These are phyloP conservation scores for Polyommatus icarus DNA, from an alignment of 2,888 invertebrate species.

Conservation along the genomic window DNA sequence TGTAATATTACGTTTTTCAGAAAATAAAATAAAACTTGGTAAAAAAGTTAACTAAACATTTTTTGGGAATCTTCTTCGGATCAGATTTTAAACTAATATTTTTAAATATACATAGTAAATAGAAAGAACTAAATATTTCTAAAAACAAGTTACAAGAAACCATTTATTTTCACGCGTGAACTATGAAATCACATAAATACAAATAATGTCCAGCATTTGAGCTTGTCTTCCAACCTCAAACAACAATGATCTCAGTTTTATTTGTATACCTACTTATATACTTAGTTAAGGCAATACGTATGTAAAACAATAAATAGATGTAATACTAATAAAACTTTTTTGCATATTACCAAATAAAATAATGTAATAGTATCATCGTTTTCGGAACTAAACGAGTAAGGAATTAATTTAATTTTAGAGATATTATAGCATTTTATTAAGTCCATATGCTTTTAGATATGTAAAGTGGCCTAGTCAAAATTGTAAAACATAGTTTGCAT, in stretches of 20 bases:
- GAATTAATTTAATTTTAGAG: constrained; percentile 20
- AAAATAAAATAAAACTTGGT: too few species aligned
- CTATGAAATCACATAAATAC: neutral
- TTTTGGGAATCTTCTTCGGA: neutral
- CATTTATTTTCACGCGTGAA: neutral
- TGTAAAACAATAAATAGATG: constrained; percentile 24
- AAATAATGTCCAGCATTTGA: neutral
- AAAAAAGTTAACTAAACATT: too few species aligned
- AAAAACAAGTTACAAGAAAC: neutral
- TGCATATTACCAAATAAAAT: constrained; percentile 14
- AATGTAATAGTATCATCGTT: neutral
- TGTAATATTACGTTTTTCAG: too few species aligned
- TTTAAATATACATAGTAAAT: neutral
- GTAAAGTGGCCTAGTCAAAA: constrained; percentile 60
- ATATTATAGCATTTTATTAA: constrained; percentile 26
- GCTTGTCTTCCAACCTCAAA: constrained; percentile 20
- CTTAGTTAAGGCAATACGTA: constrained; percentile 16
- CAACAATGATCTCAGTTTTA: neutral
- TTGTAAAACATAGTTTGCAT: constrained; percentile 51
- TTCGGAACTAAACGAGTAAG: neutral
- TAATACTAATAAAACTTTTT: constrained; percentile 8
- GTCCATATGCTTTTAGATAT: constrained; percentile 25
- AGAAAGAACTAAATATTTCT: neutral
- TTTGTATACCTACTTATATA: neutral
- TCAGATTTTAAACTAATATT: too few species aligned